Evolutionary conservation across 2,113 vertebrate species (phyloP).

Genomic region (Myodes glareolus): DNA sequence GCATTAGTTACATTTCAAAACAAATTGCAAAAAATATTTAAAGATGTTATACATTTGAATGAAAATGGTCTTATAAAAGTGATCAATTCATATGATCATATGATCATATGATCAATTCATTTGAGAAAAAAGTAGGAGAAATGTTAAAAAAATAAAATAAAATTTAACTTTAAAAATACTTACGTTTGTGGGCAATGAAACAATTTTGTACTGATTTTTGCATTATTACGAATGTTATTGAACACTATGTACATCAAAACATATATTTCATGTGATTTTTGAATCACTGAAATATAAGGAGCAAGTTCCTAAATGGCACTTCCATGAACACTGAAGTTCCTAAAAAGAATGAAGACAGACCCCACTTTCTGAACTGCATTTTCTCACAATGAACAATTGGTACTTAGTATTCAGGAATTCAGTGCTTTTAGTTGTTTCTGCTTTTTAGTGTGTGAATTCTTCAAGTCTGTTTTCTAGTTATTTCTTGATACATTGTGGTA

Average conservation of each 20-base stretch:
- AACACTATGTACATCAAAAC: neutral
- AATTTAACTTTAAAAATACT: neutral
- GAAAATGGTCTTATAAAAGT: too few species aligned
- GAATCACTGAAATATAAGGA: neutral
- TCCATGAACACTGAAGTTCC: neutral
- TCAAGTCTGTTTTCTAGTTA: neutral
- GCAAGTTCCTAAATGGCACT: neutral
- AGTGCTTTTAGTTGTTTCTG: neutral
- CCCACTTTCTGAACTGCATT: neutral
- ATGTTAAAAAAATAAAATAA: too few species aligned
- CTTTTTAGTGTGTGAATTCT: neutral
- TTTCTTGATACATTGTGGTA: neutral
- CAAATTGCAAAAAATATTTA: too few species aligned
- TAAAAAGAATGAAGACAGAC: slow-evolving; percentile 22
- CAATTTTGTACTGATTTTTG: neutral
- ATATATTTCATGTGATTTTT: neutral
- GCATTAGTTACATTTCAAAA: too few species aligned
- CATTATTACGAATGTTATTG: neutral
- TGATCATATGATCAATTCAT: too few species aligned
- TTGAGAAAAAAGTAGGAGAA: too few species aligned
- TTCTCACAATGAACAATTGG: neutral
- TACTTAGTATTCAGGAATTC: neutral
- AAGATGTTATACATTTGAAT: too few species aligned
- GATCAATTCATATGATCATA: too few species aligned
- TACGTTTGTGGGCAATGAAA: neutral